Evolutionary conservation across 2,888 invertebrate genomes (phyloP).

Genomic region (Drosophila sordidapex): DNA sequence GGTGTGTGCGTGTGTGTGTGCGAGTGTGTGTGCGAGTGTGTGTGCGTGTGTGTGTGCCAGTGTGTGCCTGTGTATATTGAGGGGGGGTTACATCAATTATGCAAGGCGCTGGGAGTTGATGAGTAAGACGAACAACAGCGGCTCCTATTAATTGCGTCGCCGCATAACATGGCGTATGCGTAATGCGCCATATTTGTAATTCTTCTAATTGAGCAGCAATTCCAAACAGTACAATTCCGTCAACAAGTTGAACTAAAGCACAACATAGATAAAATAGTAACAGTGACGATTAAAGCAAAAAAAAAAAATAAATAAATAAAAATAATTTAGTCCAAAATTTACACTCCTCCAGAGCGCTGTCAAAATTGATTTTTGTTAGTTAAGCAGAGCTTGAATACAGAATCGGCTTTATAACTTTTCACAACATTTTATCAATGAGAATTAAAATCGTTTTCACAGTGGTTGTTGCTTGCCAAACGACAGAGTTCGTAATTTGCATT

Average conservation of each 20-base stretch:
- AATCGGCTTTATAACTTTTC: constrained; percentile 19
- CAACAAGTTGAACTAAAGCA: constrained; percentile 11
- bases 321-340: no score
- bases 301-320: no score
- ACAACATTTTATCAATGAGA: constrained; percentile 28
- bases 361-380: constrained; percentile 34
- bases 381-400: constrained; percentile 25
- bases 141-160: constrained; percentile 43
- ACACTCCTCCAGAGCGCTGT: constrained; percentile 4
- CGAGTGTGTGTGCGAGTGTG: background rate
- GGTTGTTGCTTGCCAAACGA: constrained; percentile 19
- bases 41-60: background rate
- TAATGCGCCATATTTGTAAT: constrained; percentile 38
- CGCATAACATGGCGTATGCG: constrained; percentile 47
- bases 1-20: background rate
- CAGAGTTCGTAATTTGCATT: constrained; percentile 12
- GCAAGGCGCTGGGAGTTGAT: constrained; percentile 27
- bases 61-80: background rate
- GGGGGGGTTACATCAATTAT: constrained; percentile 57
- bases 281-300: background rate
- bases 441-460: background rate
- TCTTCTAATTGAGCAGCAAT: constrained; percentile 21
- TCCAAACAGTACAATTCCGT: constrained; percentile 1
- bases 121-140: constrained; percentile 13
- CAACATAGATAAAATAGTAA: background rate